Evolutionary conservation across 1,140 invertebrate genomes (phyloP).

Genomic region (Heliothis virescens): DNA sequence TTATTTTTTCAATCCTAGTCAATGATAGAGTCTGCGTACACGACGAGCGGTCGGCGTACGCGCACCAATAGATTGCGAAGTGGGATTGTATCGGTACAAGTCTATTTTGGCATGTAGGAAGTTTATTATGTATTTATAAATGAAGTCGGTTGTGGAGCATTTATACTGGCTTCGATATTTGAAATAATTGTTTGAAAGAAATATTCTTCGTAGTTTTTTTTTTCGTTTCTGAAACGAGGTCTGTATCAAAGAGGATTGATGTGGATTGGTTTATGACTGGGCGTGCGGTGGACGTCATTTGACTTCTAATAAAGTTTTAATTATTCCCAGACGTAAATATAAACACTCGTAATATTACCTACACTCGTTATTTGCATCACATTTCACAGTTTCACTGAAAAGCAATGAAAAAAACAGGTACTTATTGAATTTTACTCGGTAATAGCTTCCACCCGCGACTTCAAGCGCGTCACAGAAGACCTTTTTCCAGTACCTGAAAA

Average conservation of each 20-base stretch:
- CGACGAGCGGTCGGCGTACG: conserved; percentile 4
- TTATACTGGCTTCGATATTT: conserved; percentile 39
- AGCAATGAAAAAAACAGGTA: too few relatives aligned
- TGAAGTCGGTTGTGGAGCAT: conserved; percentile 50
- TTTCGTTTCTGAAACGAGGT: conserved; percentile 18
- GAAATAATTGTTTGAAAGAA: conserved; percentile 43
- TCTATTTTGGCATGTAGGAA: conserved; percentile 57
- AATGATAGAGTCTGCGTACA: conserved; percentile 63
- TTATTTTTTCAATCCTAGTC: conserved; percentile 72
- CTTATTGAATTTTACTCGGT: too few relatives aligned
- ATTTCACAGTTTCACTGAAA: too few relatives aligned
- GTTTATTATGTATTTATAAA: conserved; percentile 60
- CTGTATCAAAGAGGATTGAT: background rate
- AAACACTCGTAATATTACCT: background rate
- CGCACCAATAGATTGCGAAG: conserved; percentile 16
- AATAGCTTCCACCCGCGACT: too few relatives aligned
- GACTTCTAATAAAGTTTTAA: too few relatives aligned
- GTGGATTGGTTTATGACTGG: background rate
- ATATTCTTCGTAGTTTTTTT: conserved; percentile 10
- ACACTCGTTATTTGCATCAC: too few relatives aligned
- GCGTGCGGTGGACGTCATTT: background rate
- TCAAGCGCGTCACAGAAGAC: too few relatives aligned
- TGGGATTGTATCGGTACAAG: conserved; percentile 38
- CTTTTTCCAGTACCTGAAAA: too few relatives aligned
- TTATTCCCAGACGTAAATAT: conserved; percentile 26